phyloP scores from a whole-genome alignment of 2,797 vertebrate species.

The Gadopsis marmoratus region DNA sequence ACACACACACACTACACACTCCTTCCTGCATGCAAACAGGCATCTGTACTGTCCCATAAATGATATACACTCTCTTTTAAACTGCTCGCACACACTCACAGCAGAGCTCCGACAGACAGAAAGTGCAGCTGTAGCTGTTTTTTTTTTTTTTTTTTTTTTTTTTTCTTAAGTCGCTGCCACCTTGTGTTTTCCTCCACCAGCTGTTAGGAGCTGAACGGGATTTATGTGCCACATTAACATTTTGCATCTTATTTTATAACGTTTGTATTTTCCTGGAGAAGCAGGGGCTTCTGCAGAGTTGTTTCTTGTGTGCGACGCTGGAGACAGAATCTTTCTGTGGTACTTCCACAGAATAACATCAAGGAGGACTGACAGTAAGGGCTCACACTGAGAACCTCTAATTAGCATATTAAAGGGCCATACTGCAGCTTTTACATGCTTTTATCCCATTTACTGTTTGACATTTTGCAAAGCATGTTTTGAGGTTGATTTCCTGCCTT shows the following conservation, averaged over 20 bases:
- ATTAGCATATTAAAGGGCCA: conserved; percentile 40
- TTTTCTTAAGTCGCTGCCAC: conserved; percentile 1
- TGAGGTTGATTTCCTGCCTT: not conserved
- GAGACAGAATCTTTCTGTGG: not conserved
- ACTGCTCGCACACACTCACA: conserved; percentile 28
- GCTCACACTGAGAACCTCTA: not conserved
- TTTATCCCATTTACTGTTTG: conserved; percentile 14
- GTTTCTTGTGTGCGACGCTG: not conserved
- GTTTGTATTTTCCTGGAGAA: conserved; percentile 32
- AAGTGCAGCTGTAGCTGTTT: conserved; percentile 45
- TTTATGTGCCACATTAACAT: conserved; percentile 63
- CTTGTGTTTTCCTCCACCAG: conserved; percentile 50
- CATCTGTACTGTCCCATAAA: conserved; percentile 31
- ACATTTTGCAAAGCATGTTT: not conserved
- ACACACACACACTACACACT: conserved; percentile 11
- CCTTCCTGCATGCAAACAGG: conserved; percentile 17
- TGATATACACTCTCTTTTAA: conserved; percentile 27
- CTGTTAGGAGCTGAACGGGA: conserved; percentile 42
- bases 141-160: not conserved
- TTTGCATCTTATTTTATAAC: conserved; percentile 48
- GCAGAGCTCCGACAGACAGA: conserved; percentile 24
- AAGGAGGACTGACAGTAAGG: not conserved
- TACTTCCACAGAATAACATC: not conserved
- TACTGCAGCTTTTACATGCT: not conserved
- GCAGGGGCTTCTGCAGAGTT: not conserved